Evolutionary conservation across 1,140 invertebrate genomes (phyloP).

Genomic region (Paracyclopina nana): DNA sequence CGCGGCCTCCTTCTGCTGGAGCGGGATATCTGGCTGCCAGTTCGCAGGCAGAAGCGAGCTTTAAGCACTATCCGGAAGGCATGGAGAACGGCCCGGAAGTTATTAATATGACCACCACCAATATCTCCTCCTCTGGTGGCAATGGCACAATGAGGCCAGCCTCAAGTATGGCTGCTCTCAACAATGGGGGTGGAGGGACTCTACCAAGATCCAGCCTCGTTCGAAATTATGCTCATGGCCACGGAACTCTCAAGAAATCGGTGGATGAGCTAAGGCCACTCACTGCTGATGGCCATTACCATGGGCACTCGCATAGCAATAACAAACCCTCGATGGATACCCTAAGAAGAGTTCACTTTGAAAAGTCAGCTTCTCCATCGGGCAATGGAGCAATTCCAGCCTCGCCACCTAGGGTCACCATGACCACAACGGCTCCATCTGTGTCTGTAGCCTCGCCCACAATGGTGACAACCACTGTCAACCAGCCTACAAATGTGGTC

Average conservation of each 20-base stretch:
- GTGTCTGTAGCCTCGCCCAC: too few species aligned
- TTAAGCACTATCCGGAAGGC: background rate
- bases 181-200: background rate
- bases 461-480: too few species aligned
- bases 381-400: too few species aligned
- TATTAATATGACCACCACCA: background rate
- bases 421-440: too few species aligned
- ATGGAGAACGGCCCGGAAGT: constrained; percentile 1
- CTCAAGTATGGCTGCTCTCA: background rate
- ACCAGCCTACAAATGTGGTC: too few species aligned
- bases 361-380: too few species aligned
- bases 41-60: background rate
- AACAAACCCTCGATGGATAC: background rate
- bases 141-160: background rate
- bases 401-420: too few species aligned
- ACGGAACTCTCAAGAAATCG: background rate
- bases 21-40: too few species aligned
- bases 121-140: background rate
- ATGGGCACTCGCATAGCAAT: background rate
- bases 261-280: too few species aligned
- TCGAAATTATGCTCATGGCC: too few species aligned
- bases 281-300: background rate
- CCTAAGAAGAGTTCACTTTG: constrained; percentile 1
- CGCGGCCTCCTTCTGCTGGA: background rate
- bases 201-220: background rate